Conservation (phyloP, 1,140 invertebrate species). For the Neuroterus valhalla region DNA sequence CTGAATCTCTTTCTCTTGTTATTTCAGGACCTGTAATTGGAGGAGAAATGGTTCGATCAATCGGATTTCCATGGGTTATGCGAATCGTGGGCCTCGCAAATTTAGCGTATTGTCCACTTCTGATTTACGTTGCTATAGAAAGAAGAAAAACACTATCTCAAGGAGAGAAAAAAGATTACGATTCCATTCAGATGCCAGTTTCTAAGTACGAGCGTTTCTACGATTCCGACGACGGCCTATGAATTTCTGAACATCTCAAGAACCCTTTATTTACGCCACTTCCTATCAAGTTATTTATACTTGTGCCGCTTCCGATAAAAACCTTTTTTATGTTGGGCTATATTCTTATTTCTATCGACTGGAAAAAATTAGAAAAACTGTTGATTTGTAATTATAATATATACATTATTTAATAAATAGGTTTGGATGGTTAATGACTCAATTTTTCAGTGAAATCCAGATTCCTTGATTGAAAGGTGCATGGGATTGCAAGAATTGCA, state of each 20-base stretch:
- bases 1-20: slow-evolving; percentile 15
- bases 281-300: background rate
- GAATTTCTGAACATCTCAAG: slow-evolving; percentile 37
- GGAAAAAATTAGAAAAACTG: too few species aligned
- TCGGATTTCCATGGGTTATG: slow-evolving; percentile 86
- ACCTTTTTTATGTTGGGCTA: too few species aligned
- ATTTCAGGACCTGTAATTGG: slow-evolving; percentile 82
- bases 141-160: slow-evolving; percentile 44
- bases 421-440: too few species aligned
- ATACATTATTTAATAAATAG: too few species aligned
- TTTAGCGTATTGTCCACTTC: slow-evolving; percentile 80
- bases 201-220: slow-evolving; percentile 62
- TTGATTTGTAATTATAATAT: too few species aligned
- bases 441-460: too few species aligned
- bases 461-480: too few species aligned
- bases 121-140: slow-evolving; percentile 68
- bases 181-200: slow-evolving; percentile 52
- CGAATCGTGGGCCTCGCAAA: slow-evolving; percentile 81
- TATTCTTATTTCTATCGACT: too few species aligned
- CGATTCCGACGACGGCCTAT: slow-evolving; percentile 68
- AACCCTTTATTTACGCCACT: background rate
- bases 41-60: slow-evolving; percentile 79
- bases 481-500: too few species aligned
- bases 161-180: slow-evolving; percentile 60
- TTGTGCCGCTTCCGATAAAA: background rate